phyloP scores from a whole-genome alignment of 2,113 vertebrate species.

The Cyphomyrus plagiostoma region DNA sequence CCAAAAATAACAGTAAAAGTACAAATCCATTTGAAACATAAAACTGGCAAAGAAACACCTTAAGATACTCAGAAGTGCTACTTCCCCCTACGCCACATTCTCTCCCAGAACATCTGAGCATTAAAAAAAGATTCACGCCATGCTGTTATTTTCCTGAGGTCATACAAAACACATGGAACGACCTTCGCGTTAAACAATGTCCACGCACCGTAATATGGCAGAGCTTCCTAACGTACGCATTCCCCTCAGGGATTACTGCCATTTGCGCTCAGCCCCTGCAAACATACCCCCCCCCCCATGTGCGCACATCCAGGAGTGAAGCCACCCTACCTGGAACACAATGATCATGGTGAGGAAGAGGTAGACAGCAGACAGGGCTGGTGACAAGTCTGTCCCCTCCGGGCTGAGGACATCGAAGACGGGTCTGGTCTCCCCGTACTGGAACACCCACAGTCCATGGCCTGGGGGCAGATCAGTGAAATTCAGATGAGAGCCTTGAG shows the following conservation, averaged over 20 bases:
- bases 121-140: neutral
- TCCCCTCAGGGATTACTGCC: neutral
- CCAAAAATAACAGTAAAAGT: neutral
- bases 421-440: conserved; percentile 78
- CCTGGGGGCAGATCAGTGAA: conserved; percentile 59
- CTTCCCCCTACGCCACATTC: neutral
- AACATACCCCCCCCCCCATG: neutral
- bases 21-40: neutral
- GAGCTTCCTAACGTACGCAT: neutral
- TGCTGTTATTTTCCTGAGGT: neutral
- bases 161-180: neutral
- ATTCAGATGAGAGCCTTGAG: neutral
- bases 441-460: conserved; percentile 85
- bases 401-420: conserved; percentile 82
- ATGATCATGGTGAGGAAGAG: conserved; percentile 95
- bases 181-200: neutral
- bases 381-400: conserved; percentile 77
- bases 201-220: neutral
- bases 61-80: neutral
- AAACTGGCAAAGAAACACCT: neutral
- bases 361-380: conserved; percentile 78
- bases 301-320: neutral
- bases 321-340: conserved; percentile 80
- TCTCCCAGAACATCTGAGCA: neutral
- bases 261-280: neutral